Base-by-base conservation (phyloP, 2,888 invertebrate genomes). In the Cephonodes hylas region DNA sequence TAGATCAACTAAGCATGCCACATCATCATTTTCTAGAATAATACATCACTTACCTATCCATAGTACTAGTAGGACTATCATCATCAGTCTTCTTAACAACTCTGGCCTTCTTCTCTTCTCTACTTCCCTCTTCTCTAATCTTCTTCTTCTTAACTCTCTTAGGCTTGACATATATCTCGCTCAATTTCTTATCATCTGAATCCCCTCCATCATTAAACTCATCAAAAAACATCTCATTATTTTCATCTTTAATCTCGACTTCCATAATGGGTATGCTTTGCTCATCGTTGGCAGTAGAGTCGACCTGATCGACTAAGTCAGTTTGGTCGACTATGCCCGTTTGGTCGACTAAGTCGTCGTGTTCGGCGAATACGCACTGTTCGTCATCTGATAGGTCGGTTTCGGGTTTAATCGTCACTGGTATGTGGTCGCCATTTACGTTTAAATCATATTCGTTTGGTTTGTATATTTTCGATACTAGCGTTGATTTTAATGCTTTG, bases 221-320 rank as follows among this genome's bases (percentile, higher is more conserved):
- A 5, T 87, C 79, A 2, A 84, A 81, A 44, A 74, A 89, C 61
- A 88, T 82, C 8, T 85, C 85, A 46, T 84, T 84, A 0, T 34
- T 69, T n/a, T 86, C 86, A 13, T 79, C 74, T 60, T 87, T 86
- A 0, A 86, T 69, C 34, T 82, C 77, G 0, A 82, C 66, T 27
- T 81, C 74, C 0, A 67, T 61, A 2, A 80, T 66, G 0, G 74
- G 72, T 0, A 42, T 34, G n/a, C n/a, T n/a, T n/a, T n/a, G n/a
- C n/a, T n/a, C n/a, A 8, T 56, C 31, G 1, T 25, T 44, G 10
- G 8, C 59, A 20, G 18, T 3, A 38, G 38, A n/a, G 10, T n/a
- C 38, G 1, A 13, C 38, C 13, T 13, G 38, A 2, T n/a, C n/a
- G n/a, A n/a, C n/a, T n/a, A n/a, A n/a, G n/a, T n/a, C n/a, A n/a